These are phyloP conservation scores for Pseudeuparius sepicola DNA, from an alignment of 2,888 invertebrate species.

Conservation along the genomic window DNA sequence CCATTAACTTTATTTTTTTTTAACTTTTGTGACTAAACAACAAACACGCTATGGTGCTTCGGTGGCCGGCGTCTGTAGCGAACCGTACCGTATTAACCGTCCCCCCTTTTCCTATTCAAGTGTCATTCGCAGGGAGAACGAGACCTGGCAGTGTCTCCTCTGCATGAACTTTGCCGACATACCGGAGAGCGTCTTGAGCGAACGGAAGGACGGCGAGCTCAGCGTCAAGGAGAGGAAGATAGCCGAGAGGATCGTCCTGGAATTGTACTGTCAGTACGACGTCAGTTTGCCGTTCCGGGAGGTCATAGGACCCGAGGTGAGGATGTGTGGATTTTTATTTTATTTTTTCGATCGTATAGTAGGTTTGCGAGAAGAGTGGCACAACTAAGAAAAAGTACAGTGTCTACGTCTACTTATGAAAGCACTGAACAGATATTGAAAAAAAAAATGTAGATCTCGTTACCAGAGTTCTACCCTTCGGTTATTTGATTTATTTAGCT, in stretches of 20 bases:
- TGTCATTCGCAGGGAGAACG: slow-evolving; percentile 45
- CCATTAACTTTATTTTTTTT: no score
- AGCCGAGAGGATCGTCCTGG: slow-evolving; percentile 75
- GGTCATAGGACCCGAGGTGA: slow-evolving; percentile 65
- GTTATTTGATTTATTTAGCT: no score
- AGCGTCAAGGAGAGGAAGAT: slow-evolving; percentile 54
- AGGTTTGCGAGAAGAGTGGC: no score
- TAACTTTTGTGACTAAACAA: no score
- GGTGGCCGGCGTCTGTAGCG: no score
- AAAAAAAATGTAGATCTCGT: no score
- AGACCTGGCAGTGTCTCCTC: slow-evolving; percentile 86
- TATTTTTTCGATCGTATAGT: neutral
- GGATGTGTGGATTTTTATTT: slow-evolving; percentile 26
- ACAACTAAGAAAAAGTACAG: no score
- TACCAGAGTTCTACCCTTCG: no score
- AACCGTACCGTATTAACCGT: no score
- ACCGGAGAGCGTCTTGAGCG: slow-evolving; percentile 41
- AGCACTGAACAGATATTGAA: no score
- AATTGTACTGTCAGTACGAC: slow-evolving; percentile 87
- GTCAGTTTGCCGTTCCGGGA: slow-evolving; percentile 81
- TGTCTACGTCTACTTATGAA: no score
- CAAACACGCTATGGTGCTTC: slow-evolving; percentile 10
- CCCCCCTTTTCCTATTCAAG: no score
- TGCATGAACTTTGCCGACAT: slow-evolving; percentile 74
- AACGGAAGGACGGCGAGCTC: slow-evolving; percentile 43